These are phyloP conservation scores for Epistrophe eligans DNA, from an alignment of 2,888 invertebrate species.

Conservation along the genomic window DNA sequence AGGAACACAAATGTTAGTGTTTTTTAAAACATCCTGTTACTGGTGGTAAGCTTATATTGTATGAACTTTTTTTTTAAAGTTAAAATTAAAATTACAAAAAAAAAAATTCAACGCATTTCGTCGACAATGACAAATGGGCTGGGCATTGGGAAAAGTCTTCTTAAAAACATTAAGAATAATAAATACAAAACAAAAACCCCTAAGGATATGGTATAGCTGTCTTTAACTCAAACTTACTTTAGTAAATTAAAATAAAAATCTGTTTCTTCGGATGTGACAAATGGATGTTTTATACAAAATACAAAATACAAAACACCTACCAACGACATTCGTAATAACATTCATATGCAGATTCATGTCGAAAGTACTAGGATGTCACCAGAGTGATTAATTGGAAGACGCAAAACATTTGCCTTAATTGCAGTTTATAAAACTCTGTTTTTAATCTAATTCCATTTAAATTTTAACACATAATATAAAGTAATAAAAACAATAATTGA, in stretches of 20 bases:
- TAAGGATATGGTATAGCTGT: background rate
- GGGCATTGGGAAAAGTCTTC: background rate
- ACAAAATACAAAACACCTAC: background rate
- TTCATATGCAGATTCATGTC: background rate
- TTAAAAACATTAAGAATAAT: background rate
- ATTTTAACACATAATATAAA: background rate
- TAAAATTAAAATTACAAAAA: no score
- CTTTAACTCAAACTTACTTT: conserved; percentile 5
- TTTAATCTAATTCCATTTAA: background rate
- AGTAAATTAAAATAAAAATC: conserved; percentile 25
- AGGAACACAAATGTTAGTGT: conserved; percentile 30
- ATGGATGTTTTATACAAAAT: background rate
- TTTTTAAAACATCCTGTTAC: conserved; percentile 53
- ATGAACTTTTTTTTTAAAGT: background rate
- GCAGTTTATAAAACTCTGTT: background rate
- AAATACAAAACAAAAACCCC: background rate
- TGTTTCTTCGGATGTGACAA: background rate
- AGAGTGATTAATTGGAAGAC: conserved; percentile 14
- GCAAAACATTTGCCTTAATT: conserved; percentile 5
- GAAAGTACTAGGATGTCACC: conserved; percentile 3
- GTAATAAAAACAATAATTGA: background rate
- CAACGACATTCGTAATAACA: background rate
- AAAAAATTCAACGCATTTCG: conserved; percentile 1
- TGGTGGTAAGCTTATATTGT: conserved; percentile 56
- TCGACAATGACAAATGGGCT: conserved; percentile 57